Percentiles rank a stretch among this genome's conserved stretches.
Evolutionary conservation across 53 echinoderm and acorn worm genomes (phyloP).

Genomic region (Echinometra lucunter): DNA sequence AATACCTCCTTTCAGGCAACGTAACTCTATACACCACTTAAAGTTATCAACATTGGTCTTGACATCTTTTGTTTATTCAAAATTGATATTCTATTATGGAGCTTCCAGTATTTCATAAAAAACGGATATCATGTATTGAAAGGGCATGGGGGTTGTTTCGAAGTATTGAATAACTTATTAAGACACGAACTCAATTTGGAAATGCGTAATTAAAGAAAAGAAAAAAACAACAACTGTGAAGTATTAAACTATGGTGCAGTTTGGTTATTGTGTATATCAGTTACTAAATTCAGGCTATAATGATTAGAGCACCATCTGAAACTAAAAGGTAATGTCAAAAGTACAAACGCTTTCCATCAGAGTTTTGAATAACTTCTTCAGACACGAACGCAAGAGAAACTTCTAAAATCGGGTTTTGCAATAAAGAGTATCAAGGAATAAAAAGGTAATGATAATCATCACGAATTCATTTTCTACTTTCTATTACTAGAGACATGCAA

Average conservation of each 20-base stretch:
- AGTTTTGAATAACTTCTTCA: background rate
- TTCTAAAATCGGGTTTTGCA: background rate
- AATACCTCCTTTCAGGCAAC: background rate
- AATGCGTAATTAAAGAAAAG: background rate
- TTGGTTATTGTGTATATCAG: too few species aligned
- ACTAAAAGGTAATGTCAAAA: too few species aligned
- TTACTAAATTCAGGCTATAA: too few species aligned
- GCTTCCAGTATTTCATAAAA: background rate
- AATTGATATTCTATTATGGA: background rate
- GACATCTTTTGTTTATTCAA: background rate
- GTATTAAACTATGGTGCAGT: too few species aligned
- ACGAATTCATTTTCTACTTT: too few species aligned
- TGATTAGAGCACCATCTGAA: too few species aligned
- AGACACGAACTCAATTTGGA: background rate
- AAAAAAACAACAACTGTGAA: too few species aligned
- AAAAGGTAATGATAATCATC: too few species aligned
- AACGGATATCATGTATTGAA: background rate
- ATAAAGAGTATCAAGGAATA: too few species aligned
- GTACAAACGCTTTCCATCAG: background rate
- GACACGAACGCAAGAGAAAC: background rate
- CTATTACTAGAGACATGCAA: too few species aligned
- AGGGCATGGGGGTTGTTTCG: background rate
- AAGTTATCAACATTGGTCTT: background rate
- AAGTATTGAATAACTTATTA: background rate
- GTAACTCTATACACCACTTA: background rate